Percentiles rank a stretch among this genome's conserved stretches.
Conservation (phyloP, 1,140 invertebrate genomes). For the Anoplophora glabripennis region DNA sequence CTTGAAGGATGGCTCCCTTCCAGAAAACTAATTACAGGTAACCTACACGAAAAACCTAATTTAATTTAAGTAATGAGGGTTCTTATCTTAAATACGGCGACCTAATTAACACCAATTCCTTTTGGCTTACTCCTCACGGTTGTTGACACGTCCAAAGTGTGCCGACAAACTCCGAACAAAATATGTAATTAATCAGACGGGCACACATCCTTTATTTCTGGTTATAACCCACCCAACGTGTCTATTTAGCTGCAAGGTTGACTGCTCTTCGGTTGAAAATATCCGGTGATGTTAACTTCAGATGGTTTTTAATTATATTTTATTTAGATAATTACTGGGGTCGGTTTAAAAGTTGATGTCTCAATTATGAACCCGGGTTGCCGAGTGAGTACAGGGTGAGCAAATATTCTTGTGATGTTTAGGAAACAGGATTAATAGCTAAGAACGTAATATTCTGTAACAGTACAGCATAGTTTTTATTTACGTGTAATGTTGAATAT, state of each 20-base stretch:
- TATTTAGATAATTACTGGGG: no score
- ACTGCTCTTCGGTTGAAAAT: background rate
- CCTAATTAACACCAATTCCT: conserved; percentile 7
- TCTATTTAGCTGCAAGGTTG: conserved; percentile 7
- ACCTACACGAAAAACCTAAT: background rate
- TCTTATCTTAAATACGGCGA: background rate
- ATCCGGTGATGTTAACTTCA: background rate
- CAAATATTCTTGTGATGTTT: no score
- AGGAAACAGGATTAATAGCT: no score
- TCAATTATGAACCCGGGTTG: no score
- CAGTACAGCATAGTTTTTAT: no score
- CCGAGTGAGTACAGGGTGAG: no score
- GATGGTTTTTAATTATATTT: no score
- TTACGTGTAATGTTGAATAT: no score
- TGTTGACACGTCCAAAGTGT: conserved; percentile 6
- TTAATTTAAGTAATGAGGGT: conserved; percentile 1
- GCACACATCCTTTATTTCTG: conserved; percentile 3
- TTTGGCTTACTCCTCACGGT: background rate
- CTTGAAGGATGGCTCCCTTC: no score
- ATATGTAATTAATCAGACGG: conserved; percentile 6
- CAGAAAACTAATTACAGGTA: no score
- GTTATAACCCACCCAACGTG: conserved; percentile 1
- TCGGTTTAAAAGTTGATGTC: no score
- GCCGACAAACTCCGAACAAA: conserved; percentile 5
- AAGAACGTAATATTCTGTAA: no score